Conservation (phyloP, 2,888 invertebrate species). For the Neoscelio sp. region DNA sequence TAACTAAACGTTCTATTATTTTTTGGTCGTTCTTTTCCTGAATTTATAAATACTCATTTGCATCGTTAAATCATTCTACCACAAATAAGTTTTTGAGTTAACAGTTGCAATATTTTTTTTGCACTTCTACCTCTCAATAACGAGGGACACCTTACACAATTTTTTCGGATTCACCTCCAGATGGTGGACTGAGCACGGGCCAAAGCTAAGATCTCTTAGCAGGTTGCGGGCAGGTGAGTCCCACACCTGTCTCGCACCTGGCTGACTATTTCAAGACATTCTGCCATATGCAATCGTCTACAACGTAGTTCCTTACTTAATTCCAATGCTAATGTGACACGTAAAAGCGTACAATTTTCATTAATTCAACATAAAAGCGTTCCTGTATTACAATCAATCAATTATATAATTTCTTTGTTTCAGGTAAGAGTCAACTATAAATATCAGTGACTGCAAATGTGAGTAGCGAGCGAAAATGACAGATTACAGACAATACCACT, state of each 20-base stretch:
- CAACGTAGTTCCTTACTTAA: constrained; percentile 37
- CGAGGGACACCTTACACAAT: constrained; percentile 45
- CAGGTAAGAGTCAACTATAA: constrained; percentile 48
- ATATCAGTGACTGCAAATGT: constrained; percentile 14
- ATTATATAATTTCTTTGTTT: constrained; percentile 30
- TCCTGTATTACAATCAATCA: constrained; percentile 4
- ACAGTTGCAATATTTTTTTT: constrained; percentile 31
- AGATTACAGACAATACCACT: no score
- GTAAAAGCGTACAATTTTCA: background rate
- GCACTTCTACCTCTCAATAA: constrained; percentile 16
- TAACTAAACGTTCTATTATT: constrained; percentile 34
- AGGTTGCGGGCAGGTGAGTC: constrained; percentile 81
- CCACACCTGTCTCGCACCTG: constrained; percentile 81
- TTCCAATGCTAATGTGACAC: constrained; percentile 41
- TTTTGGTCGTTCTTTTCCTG: constrained; percentile 3
- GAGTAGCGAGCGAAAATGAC: constrained; percentile 41
- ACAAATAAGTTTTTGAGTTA: constrained; percentile 24
- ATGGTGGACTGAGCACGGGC: constrained; percentile 77
- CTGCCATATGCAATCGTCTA: constrained; percentile 61
- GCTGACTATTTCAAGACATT: constrained; percentile 57
- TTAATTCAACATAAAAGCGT: background rate
- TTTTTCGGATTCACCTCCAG: constrained; percentile 71
- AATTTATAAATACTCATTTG: constrained; percentile 52
- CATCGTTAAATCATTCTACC: constrained; percentile 54
- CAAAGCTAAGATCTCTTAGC: constrained; percentile 71